phyloP scores from a whole-genome alignment of 92 coral and sea anemone genomes.

The Epizoanthus ramosus region DNA sequence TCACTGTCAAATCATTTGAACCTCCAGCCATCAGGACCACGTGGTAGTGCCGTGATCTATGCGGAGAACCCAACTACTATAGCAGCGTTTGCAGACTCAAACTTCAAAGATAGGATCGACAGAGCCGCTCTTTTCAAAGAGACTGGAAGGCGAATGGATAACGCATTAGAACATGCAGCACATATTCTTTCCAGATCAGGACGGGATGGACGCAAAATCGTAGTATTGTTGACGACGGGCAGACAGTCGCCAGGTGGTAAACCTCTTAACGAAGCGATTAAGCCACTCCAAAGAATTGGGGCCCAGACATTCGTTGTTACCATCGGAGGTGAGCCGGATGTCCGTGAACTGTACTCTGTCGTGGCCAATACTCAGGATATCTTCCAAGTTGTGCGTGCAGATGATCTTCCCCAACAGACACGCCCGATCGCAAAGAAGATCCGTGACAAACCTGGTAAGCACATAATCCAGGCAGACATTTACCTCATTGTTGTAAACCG shows the following conservation, averaged over 20 bases:
- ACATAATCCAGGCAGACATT: too few species aligned
- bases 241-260: constrained; percentile 40
- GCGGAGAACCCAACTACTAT: constrained; percentile 46
- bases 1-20: constrained; percentile 51
- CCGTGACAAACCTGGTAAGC: constrained; percentile 20
- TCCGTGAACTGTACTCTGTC: neutral
- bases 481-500: too few species aligned
- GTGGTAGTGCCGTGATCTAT: constrained; percentile 66
- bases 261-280: constrained; percentile 33
- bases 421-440: constrained; percentile 30
- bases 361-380: constrained; percentile 11
- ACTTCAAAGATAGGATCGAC: constrained; percentile 58
- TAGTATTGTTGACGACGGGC: constrained; percentile 54
- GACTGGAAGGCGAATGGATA: constrained; percentile 4
- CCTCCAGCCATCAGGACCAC: constrained; percentile 57
- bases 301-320: constrained; percentile 35
- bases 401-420: neutral
- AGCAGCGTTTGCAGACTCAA: constrained; percentile 48
- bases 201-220: constrained; percentile 22
- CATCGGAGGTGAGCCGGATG: constrained; percentile 3
- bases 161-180: constrained; percentile 18
- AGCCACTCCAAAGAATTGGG: constrained; percentile 15
- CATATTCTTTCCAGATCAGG: constrained; percentile 4
- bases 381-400: constrained; percentile 1
- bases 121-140: constrained; percentile 39